Conservation (phyloP, 2,797 vertebrate species). For the Rhynchonycteris naso region DNA sequence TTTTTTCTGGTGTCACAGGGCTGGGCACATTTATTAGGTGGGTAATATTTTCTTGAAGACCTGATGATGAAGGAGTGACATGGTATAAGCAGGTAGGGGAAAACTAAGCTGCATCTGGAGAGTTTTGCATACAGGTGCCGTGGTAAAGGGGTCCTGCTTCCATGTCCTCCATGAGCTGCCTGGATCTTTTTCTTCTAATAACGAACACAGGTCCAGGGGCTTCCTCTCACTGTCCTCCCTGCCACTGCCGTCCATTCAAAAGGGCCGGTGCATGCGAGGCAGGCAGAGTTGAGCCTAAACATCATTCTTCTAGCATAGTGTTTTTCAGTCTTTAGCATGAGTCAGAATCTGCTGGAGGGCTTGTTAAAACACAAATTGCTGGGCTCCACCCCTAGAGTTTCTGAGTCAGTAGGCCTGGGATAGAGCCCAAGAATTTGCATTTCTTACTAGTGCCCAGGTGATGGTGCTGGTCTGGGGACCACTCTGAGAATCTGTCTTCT, state of each 20-base stretch:
- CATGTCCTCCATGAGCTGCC: neutral
- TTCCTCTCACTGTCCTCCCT: neutral
- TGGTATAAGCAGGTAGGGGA: neutral
- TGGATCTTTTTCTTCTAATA: neutral
- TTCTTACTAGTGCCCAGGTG: neutral
- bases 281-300: neutral
- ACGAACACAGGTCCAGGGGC: neutral
- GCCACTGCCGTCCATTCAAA: neutral
- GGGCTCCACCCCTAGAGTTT: neutral
- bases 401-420: neutral
- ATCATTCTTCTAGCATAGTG: neutral
- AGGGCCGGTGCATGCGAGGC: neutral
- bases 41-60: neutral
- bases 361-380: neutral
- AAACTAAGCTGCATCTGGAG: neutral
- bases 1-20: neutral
- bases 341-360: neutral
- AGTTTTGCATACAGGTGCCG: neutral
- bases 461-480: neutral
- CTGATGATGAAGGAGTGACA: neutral
- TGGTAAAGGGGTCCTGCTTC: neutral
- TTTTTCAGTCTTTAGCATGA: neutral
- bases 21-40: neutral
- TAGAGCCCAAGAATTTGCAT: neutral
- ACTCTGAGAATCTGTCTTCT: slow-evolving; percentile 5